Conservation (phyloP, 2,797 vertebrate species). For the Epinephelus coioides region DNA sequence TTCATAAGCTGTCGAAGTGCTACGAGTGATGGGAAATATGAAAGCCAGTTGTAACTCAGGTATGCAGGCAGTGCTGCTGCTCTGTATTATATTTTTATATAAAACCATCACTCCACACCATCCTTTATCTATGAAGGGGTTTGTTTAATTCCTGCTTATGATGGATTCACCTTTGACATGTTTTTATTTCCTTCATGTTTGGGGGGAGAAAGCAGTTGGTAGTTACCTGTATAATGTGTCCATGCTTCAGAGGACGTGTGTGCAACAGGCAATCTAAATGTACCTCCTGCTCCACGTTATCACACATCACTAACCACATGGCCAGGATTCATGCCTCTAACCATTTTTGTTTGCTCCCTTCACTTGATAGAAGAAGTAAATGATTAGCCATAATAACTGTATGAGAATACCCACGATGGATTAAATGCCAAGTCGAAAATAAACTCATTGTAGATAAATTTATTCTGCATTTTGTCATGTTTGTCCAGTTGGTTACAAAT, state of each 20-base stretch:
- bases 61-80: conserved; percentile 60
- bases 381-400: conserved; percentile 51
- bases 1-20: conserved; percentile 35
- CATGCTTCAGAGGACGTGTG: conserved; percentile 15
- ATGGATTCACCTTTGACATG: background rate
- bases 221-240: conserved; percentile 17
- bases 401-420: conserved; percentile 34
- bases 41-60: conserved; percentile 75
- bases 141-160: conserved; percentile 30
- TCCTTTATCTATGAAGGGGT: conserved; percentile 28
- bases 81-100: conserved; percentile 62
- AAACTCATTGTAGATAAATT: conserved; percentile 53
- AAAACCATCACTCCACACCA: conserved; percentile 39
- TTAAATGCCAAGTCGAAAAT: conserved; percentile 70
- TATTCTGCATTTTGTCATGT: conserved; percentile 24
- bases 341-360: conserved; percentile 43
- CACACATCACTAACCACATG: conserved; percentile 31
- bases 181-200: conserved; percentile 11
- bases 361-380: conserved; percentile 47
- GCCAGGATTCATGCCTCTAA: conserved; percentile 33
- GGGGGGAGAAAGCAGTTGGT: background rate
- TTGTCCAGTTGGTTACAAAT: conserved; percentile 1
- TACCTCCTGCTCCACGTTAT: conserved; percentile 49
- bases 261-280: conserved; percentile 60
- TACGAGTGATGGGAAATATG: conserved; percentile 38